Conservation (phyloP, 30 jellyfish, hydroid and myxozoan species). For the Hydractinia echinata region DNA sequence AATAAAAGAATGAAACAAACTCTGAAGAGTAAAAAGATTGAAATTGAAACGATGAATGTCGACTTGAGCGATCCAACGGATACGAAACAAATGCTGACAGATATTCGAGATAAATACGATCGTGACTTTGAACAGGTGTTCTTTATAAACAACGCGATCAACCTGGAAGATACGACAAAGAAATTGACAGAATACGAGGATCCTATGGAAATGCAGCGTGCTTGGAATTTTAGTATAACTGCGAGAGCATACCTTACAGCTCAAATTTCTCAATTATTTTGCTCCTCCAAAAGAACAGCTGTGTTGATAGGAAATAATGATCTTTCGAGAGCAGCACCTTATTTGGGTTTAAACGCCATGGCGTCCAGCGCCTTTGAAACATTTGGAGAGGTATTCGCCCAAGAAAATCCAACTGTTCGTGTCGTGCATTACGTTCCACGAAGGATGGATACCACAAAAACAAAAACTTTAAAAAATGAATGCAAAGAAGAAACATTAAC, state of each 20-base stretch:
- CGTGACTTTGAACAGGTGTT: constrained; percentile 26
- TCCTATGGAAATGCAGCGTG: not conserved
- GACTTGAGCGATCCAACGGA: constrained; percentile 21
- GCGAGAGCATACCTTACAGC: constrained; percentile 23
- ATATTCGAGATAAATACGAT: constrained; percentile 10
- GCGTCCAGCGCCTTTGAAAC: constrained; percentile 33
- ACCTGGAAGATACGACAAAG: constrained; percentile 20
- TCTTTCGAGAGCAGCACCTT: constrained; percentile 1
- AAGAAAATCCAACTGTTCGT: constrained; percentile 33
- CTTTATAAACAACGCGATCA: constrained; percentile 21
- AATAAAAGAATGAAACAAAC: constrained; percentile 33
- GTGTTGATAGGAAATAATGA: constrained; percentile 16
- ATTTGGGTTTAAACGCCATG: constrained; percentile 13
- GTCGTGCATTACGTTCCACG: constrained; percentile 14
- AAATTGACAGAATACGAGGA: constrained; percentile 16
- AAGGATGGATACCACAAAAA: not conserved
- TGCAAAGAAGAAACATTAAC: constrained; percentile 19
- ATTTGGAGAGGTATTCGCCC: constrained; percentile 31
- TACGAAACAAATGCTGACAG: not conserved
- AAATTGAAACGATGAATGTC: constrained; percentile 4
- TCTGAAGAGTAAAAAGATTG: constrained; percentile 30
- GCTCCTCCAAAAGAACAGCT: constrained; percentile 20
- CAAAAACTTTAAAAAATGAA: not conserved
- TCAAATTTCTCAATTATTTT: not conserved
- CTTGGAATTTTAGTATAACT: constrained; percentile 24